Evolutionary conservation across 2,888 invertebrate species (phyloP), one percentile per base, ranked within the genome.

Genomic region (Scotopteryx bipunctaria): DNA sequence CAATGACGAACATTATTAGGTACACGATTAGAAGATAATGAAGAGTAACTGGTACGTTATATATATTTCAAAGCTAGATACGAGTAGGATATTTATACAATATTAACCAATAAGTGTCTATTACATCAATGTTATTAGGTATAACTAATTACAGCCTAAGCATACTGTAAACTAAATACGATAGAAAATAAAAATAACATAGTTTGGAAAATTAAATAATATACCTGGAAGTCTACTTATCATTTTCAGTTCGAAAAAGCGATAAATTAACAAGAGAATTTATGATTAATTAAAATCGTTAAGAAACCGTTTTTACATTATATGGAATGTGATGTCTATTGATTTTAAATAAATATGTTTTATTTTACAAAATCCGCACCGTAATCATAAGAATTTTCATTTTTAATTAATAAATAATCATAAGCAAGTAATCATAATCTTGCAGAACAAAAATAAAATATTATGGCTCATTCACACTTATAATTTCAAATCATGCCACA

Each of bases 281-380:
- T 27, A 29, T 43, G 21, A 38, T 52, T 55, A 48, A 27, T 35
- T 49, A 53, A 52, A 54, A 50, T 31, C 23, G 38, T 38, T 38
- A 36, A 45, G 41, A 42, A 37, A 50, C 36, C 17, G 46, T 62
- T 81, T 84, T 25, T 85, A 79, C 86, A 86, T 81, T 85, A 50
- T 63, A 81, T 87, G 88, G 88, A 88, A 88, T 88, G 88, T 87
- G 86, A 84, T 83, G 80, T 76, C 67, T 61, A 70, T 73, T 69
- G 53, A 72, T 74, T 78, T 75, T 56, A 68, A 67, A 66, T 64
- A 62, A 51, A 61, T 54, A 53, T 42, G 9, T 31, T 42, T 45
- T 9, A 11, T 48, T 49, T 47, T 53, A 54, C 31, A 47, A 53
- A 50, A 43, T 68, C 69, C 69, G 81, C 83, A 86, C 77, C 78